phyloP scores from a whole-genome alignment of 2,888 invertebrate genomes.

The Drosophila austrosaltans region DNA sequence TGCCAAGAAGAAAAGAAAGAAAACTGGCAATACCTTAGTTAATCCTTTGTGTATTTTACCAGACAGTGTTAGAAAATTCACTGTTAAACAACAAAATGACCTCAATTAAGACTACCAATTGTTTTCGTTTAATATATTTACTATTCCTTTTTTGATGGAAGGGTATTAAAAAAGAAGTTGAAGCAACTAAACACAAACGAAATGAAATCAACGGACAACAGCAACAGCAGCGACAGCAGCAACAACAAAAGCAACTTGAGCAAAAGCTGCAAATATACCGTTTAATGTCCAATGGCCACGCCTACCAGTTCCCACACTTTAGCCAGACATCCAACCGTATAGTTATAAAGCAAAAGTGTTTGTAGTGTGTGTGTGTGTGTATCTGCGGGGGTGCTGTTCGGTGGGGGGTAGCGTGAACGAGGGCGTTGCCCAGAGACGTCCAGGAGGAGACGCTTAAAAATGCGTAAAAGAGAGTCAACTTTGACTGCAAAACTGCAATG shows the following conservation, averaged over 20 bases:
- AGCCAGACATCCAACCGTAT: constrained; percentile 21
- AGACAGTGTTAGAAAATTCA: too few species aligned
- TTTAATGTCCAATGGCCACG: constrained; percentile 74
- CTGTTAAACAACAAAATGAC: too few species aligned
- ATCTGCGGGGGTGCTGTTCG: too few species aligned
- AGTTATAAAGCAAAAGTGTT: background rate
- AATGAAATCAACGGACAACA: constrained; percentile 65
- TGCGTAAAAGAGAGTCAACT: constrained; percentile 77
- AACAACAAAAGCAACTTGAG: constrained; percentile 63
- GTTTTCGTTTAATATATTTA: too few species aligned
- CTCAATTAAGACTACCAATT: too few species aligned
- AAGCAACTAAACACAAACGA: constrained; percentile 55
- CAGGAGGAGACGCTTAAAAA: constrained; percentile 62
- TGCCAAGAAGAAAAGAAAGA: too few species aligned
- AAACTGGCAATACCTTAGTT: too few species aligned
- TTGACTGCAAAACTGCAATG: constrained; percentile 60
- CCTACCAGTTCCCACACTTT: constrained; percentile 72
- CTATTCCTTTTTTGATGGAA: constrained; percentile 13
- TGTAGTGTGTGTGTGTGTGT: background rate
- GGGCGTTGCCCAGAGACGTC: constrained; percentile 22
- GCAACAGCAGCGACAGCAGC: constrained; percentile 37
- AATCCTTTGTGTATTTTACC: too few species aligned
- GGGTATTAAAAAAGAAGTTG: constrained; percentile 16
- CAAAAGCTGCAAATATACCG: constrained; percentile 69
- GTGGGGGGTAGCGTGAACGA: constrained; percentile 12